These are phyloP conservation scores for Callyntrura guangdongensis DNA, from an alignment of 2,888 invertebrate genomes.

Conservation along the genomic window DNA sequence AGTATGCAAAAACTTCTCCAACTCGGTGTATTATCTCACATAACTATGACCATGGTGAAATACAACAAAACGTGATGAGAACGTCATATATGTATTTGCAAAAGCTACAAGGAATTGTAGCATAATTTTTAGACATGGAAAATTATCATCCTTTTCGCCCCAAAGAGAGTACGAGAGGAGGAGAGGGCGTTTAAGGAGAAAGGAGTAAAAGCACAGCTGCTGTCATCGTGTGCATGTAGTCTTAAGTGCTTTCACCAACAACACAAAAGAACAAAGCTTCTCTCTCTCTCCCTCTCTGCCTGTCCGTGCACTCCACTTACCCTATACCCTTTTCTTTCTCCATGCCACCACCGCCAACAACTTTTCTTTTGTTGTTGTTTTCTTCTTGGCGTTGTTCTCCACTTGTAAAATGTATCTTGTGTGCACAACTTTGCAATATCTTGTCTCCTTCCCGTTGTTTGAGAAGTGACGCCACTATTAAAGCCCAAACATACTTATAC, in stretches of 20 bases:
- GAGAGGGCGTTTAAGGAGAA: conserved; percentile 7
- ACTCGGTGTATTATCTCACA: not conserved
- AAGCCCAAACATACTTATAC: not conserved
- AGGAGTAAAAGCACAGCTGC: conserved; percentile 40
- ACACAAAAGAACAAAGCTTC: not conserved
- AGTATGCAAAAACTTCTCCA: not conserved
- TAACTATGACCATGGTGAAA: not conserved
- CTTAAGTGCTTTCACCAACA: conserved; percentile 67
- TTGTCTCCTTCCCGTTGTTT: conserved; percentile 23
- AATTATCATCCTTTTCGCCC: conserved; percentile 28
- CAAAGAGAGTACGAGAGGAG: not conserved
- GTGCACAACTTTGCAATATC: not conserved
- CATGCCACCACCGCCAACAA: conserved; percentile 3
- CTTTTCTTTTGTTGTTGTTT: conserved; percentile 7
- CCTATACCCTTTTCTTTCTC: not conserved
- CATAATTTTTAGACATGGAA: conserved; percentile 44
- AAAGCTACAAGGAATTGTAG: not conserved
- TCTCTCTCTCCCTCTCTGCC: too few relatives aligned
- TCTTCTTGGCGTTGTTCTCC: conserved; percentile 2
- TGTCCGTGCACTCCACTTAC: not conserved
- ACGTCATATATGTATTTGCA: conserved; percentile 2
- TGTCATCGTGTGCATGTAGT: conserved; percentile 15
- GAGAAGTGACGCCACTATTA: conserved; percentile 5
- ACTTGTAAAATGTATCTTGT: conserved; percentile 19
- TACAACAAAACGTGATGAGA: not conserved